phyloP scores from a whole-genome alignment of 2,113 vertebrate genomes.

The Gopherus evgoodei region DNA sequence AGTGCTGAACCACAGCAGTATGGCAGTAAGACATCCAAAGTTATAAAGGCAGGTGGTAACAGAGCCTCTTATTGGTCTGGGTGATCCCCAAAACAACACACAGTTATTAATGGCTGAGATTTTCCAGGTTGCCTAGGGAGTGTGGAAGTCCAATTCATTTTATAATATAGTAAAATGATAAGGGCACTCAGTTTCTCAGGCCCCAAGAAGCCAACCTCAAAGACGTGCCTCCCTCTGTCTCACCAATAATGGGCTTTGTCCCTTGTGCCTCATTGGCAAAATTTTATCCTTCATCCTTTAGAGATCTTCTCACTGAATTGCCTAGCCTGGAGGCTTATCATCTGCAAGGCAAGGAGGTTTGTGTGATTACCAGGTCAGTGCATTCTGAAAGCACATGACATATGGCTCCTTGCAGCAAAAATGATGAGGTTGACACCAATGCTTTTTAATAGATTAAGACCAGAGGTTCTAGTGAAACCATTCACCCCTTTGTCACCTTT shows the following conservation, averaged over 20 bases:
- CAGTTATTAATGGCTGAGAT: not conserved
- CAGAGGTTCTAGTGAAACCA: not conserved
- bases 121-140: accelerated
- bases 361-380: not conserved
- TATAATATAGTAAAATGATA: accelerated
- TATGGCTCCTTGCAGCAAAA: not conserved
- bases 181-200: not conserved
- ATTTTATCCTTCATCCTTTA: not conserved
- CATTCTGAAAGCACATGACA: not conserved
- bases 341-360: not conserved
- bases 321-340: not conserved
- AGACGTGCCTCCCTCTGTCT: not conserved
- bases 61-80: too few species aligned
- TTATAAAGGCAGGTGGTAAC: too few species aligned
- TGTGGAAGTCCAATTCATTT: not conserved
- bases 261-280: not conserved
- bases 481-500: accelerated
- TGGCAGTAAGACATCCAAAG: too few species aligned
- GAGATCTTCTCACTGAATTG: not conserved
- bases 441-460: not conserved
- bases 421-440: not conserved
- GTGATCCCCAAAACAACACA: too few species aligned
- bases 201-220: too few species aligned
- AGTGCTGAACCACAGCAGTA: too few species aligned
- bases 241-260: not conserved